Evolutionary conservation across 1,140 invertebrate genomes (phyloP).

Genomic region (Coboldia fuscipes): DNA sequence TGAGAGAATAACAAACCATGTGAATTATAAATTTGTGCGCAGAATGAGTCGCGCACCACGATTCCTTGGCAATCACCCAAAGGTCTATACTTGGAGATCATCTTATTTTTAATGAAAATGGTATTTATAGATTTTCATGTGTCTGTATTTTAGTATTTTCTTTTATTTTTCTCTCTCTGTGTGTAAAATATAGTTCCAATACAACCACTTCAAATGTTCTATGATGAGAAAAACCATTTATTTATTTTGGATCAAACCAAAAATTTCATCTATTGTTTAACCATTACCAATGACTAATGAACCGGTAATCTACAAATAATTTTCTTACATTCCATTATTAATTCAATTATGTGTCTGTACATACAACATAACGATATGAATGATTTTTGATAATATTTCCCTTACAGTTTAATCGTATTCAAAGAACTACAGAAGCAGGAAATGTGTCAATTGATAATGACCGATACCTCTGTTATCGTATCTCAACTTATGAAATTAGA

Average conservation of each 20-base stretch:
- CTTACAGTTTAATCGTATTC: neutral
- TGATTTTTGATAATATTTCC: neutral
- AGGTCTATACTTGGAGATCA: constrained; percentile 50
- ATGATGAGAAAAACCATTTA: no score
- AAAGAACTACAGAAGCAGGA: no score
- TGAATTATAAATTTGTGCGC: constrained; percentile 2
- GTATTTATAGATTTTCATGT: constrained; percentile 25
- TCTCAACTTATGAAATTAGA: no score
- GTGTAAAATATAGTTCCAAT: no score
- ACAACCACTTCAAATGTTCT: no score
- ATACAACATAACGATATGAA: constrained; percentile 2
- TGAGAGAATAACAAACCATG: no score
- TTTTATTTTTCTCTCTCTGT: neutral
- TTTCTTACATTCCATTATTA: constrained; percentile 3
- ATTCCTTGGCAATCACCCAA: constrained; percentile 35
- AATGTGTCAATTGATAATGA: no score
- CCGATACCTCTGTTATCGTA: no score
- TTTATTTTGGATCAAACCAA: no score
- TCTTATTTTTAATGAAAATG: constrained; percentile 30
- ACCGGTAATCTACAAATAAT: constrained; percentile 4
- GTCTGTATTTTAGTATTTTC: constrained; percentile 23
- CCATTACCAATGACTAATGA: no score
- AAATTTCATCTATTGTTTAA: no score
- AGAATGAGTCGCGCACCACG: constrained; percentile 4
- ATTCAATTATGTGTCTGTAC: constrained; percentile 1